Percentiles rank a stretch among this genome's conserved stretches.
phyloP scores from a whole-genome alignment of 2,797 vertebrate species.

The Staurois parvus region DNA sequence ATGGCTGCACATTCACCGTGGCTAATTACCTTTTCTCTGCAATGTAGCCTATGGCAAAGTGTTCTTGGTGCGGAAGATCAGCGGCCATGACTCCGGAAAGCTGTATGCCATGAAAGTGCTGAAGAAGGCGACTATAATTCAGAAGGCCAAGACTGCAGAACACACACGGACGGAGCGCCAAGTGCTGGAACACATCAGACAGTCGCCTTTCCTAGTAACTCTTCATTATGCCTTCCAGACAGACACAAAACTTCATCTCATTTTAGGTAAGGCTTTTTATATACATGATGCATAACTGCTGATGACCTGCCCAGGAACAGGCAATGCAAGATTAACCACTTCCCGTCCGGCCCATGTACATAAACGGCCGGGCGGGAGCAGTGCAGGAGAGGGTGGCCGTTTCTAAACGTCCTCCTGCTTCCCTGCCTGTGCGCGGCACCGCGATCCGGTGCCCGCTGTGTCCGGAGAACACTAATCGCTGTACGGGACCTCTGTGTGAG shows the following conservation, averaged over 20 bases:
- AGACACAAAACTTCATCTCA: conserved; percentile 97
- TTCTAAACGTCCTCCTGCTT: no score
- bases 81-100: conserved; percentile 92
- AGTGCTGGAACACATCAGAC: conserved; percentile 94
- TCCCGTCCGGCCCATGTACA: no score
- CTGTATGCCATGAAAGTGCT: conserved; percentile 98
- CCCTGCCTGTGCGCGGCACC: no score
- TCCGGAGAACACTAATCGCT: no score
- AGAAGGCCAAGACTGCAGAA: conserved; percentile 97
- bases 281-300: no score
- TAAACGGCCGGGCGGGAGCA: no score
- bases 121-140: conserved; percentile 97
- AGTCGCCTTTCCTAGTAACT: conserved; percentile 94
- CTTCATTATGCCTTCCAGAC: conserved; percentile 99
- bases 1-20: no score
- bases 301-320: no score
- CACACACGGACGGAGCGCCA: conserved; percentile 94
- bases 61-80: conserved; percentile 96
- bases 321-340: no score
- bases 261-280: conserved; percentile 83
- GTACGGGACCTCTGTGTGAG: no score
- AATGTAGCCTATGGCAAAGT: conserved; percentile 94
- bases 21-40: background rate
- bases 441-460: no score
- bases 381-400: no score